Conservation (phyloP, 2,113 vertebrate species). For the Tautogolabrus adspersus region DNA sequence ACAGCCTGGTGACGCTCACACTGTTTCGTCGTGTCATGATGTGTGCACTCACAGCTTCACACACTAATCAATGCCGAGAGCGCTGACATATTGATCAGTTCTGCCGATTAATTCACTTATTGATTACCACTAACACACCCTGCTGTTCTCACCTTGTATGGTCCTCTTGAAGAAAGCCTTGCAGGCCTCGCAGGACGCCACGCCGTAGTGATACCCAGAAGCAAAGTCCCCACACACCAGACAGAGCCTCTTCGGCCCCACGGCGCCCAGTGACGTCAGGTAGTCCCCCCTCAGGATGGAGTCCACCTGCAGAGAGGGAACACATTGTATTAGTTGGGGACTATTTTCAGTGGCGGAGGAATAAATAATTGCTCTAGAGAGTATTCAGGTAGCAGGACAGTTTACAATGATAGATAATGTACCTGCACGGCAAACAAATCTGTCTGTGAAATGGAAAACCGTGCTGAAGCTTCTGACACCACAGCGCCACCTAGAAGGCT, state of each 20-base stretch:
- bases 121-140: not conserved
- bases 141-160: slow-evolving; percentile 76
- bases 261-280: slow-evolving; percentile 15
- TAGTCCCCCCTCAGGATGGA: slow-evolving; percentile 67
- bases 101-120: not conserved
- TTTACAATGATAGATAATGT: too few relatives aligned
- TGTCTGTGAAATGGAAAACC: slow-evolving; percentile 26
- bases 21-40: not conserved
- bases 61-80: slow-evolving; percentile 43
- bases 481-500: slow-evolving; percentile 19
- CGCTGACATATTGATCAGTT: slow-evolving; percentile 28
- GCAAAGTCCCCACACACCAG: slow-evolving; percentile 84
- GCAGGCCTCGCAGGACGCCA: slow-evolving; percentile 82
- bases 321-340: not conserved
- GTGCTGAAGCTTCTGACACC: not conserved
- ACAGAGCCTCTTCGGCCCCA: slow-evolving; percentile 73
- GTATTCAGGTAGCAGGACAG: not conserved
- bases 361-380: not conserved
- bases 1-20: not conserved
- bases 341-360: not conserved
- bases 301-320: slow-evolving; percentile 50
- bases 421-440: slow-evolving; percentile 56
- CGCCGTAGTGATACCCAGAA: slow-evolving; percentile 79
- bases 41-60: slow-evolving; percentile 32
- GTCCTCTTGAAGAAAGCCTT: slow-evolving; percentile 86